Base-by-base conservation (phyloP, 2,797 vertebrate genomes). In the Parauchenoglanis punctatus region DNA sequence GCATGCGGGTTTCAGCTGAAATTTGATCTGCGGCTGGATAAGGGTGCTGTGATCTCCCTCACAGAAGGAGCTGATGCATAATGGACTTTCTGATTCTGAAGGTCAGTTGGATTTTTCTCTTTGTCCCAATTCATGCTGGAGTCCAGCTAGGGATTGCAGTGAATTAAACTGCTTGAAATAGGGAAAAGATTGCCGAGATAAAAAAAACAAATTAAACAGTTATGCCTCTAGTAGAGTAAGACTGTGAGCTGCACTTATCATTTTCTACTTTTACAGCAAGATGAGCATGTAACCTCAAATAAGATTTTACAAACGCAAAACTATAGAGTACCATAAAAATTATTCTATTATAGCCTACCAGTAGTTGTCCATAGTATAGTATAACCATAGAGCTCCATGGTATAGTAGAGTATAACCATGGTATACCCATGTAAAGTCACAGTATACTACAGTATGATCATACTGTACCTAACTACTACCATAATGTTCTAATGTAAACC, bases 11-110 rank as follows among this genome's bases (percentile, higher is more conserved):
- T 82, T 68, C 81, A 88, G 87, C 87, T 72, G 78, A 81, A 89
- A 87, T 90, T 90, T 83, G 87, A 91, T 87, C 83, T 85, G 83
- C 2, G 80, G 56, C 56, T 73, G 87, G 88, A 91, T 90, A 85
- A 86, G 83, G 63, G 67, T 8, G 13, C 87, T 84, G 77, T 86
- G 80, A 70, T 67, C 85, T 80, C 25, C 56, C 76, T 84, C 70
- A 85, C 85, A 86, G 70, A 84, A 90, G 77, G 59, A 68, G 83
- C 75, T 75, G 72, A 35, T 61, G 61, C 35, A 68, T 81, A 90
- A 90, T 75, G 31, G 85, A 73, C 76, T 72, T 86, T 40, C 81
- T 46, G n/a, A 83, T 61, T 75, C 49, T 73, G 25, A 81, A 87
- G 78, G 68, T 87, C 75, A 81, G 46, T 83, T 65, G 52, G 40